phyloP scores from a whole-genome alignment of 2,797 vertebrate genomes.

The Notoglanidium macrostoma region DNA sequence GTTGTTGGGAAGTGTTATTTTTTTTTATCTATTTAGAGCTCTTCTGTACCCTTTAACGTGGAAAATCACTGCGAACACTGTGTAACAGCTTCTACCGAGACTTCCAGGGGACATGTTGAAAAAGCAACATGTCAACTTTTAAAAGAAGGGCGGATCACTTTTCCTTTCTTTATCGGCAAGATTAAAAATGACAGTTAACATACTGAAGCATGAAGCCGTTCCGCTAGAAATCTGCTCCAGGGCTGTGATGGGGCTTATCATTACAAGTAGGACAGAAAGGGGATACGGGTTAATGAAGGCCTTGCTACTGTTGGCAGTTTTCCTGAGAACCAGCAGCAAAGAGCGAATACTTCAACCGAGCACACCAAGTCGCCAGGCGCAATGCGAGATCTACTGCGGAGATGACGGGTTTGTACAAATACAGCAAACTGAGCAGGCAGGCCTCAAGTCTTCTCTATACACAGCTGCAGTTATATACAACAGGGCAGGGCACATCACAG shows the following conservation, averaged over 20 bases:
- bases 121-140: neutral
- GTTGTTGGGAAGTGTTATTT: neutral
- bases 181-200: slow-evolving; percentile 1
- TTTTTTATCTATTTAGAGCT: neutral
- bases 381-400: slow-evolving; percentile 46
- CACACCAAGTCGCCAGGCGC: slow-evolving; percentile 27
- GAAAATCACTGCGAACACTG: slow-evolving; percentile 18
- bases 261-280: neutral
- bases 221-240: neutral
- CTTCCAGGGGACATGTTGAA: neutral
- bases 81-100: neutral
- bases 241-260: neutral
- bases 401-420: slow-evolving; percentile 46
- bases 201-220: neutral
- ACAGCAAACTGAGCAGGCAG: slow-evolving; percentile 35
- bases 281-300: slow-evolving; percentile 12
- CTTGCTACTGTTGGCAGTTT: slow-evolving; percentile 58
- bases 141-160: neutral
- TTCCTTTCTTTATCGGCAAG: neutral
- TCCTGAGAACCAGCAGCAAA: slow-evolving; percentile 69
- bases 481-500: slow-evolving; percentile 61
- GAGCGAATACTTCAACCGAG: slow-evolving; percentile 52
- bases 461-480: slow-evolving; percentile 64
- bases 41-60: neutral
- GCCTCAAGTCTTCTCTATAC: slow-evolving; percentile 48